phyloP scores from a whole-genome alignment of 2,113 vertebrate genomes.

The Asarcornis scutulata region DNA sequence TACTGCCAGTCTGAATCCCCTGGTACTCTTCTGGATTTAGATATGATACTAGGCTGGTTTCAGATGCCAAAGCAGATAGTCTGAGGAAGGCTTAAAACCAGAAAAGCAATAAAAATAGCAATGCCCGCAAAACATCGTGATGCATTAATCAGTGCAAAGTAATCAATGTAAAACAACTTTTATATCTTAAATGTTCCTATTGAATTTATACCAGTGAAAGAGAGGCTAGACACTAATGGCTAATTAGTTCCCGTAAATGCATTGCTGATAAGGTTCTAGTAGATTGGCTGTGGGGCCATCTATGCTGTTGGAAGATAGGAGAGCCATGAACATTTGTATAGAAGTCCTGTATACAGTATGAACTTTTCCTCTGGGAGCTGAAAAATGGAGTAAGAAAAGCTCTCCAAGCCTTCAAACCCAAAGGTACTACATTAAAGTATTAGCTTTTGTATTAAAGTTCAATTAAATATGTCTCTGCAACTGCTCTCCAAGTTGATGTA shows the following conservation, averaged over 20 bases:
- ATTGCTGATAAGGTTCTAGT: background rate
- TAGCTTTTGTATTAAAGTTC: slow-evolving; percentile 5
- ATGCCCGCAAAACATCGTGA: background rate
- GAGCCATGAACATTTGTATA: background rate
- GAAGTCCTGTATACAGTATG: background rate
- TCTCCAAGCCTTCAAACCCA: background rate
- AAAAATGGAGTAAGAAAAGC: background rate
- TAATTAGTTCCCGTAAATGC: slow-evolving; percentile 36
- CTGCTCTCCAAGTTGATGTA: background rate
- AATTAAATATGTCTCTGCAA: background rate
- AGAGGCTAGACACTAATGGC: background rate
- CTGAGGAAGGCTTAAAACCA: background rate
- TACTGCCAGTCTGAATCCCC: background rate
- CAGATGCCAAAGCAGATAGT: background rate
- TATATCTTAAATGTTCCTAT: background rate
- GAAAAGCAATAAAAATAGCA: background rate
- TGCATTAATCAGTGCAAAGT: background rate
- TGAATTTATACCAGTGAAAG: slow-evolving; percentile 3
- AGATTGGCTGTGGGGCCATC: background rate
- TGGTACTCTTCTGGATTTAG: background rate
- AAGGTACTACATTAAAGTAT: background rate
- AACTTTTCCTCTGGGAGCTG: background rate
- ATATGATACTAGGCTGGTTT: background rate
- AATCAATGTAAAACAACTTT: slow-evolving; percentile 25
- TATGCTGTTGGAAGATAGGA: background rate